phyloP scores from a whole-genome alignment of 1,140 invertebrate genomes.

The Calosoma granatense region DNA sequence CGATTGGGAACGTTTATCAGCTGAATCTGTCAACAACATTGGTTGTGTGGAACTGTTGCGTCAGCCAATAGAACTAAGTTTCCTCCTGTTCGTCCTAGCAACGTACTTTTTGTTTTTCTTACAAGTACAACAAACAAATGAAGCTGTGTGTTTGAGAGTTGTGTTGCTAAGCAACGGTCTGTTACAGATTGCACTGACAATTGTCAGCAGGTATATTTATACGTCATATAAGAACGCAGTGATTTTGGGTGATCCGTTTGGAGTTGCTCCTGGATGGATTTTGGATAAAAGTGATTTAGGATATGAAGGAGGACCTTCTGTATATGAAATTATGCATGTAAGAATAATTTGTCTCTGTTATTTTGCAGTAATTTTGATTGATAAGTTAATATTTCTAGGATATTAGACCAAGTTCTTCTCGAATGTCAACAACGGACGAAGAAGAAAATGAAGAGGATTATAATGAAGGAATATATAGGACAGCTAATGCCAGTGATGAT shows the following conservation, averaged over 20 bases:
- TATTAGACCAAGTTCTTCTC: no score
- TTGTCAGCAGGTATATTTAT: constrained; percentile 27
- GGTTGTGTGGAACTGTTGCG: constrained; percentile 27
- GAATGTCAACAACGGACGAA: no score
- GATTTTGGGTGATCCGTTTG: constrained; percentile 23
- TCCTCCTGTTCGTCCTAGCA: constrained; percentile 15
- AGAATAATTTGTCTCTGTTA: no score
- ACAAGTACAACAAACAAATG: no score
- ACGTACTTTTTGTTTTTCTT: constrained; percentile 13
- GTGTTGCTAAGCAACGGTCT: no score
- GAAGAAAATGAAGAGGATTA: no score
- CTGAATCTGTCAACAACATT: constrained; percentile 24
- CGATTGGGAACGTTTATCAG: constrained; percentile 27
- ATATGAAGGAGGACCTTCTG: constrained; percentile 3
- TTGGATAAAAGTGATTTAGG: constrained; percentile 22
- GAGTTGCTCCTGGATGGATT: constrained; percentile 30
- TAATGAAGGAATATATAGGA: no score
- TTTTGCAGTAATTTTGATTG: no score
- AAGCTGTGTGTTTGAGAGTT: no score
- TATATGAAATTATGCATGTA: constrained; percentile 15
- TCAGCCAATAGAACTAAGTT: constrained; percentile 20
- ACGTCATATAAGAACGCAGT: constrained; percentile 30
- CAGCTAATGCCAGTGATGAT: no score
- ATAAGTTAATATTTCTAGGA: no score
- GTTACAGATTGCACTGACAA: constrained; percentile 14